Evolutionary conservation across 2,888 invertebrate species (phyloP).

Genomic region (Synanthedon andrenaeformis): DNA sequence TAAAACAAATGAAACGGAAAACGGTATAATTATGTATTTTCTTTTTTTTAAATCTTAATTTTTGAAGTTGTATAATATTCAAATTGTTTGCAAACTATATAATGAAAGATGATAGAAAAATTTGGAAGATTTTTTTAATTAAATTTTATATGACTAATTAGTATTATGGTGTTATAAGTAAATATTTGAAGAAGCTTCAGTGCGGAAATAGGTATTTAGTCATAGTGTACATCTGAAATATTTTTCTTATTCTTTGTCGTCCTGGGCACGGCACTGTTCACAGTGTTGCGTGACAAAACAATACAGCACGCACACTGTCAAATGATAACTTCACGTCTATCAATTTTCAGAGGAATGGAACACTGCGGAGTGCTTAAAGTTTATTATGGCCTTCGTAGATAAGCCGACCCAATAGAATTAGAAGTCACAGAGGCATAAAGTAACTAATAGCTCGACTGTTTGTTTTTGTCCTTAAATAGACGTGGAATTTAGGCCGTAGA

Average conservation of each 20-base stretch:
- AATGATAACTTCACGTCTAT: conserved; percentile 68
- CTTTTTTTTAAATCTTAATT: too few relatives aligned
- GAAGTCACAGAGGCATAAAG: conserved; percentile 25
- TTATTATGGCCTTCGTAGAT: conserved; percentile 47
- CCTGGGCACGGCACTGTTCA: conserved; percentile 38
- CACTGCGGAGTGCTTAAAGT: conserved; percentile 19
- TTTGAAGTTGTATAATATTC: too few relatives aligned
- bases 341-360: conserved; percentile 61
- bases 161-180: too few relatives aligned
- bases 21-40: too few relatives aligned
- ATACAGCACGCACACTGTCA: conserved; percentile 62
- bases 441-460: conserved; percentile 23
- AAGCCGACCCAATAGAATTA: conserved; percentile 42
- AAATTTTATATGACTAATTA: too few relatives aligned
- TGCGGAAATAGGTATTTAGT: too few relatives aligned
- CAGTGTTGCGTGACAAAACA: conserved; percentile 54
- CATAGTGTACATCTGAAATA: not conserved
- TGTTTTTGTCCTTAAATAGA: conserved; percentile 8
- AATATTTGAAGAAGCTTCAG: too few relatives aligned
- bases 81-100: too few relatives aligned
- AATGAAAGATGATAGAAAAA: too few relatives aligned
- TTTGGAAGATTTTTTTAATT: too few relatives aligned
- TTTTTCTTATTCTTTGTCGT: conserved; percentile 27
- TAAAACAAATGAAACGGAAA: too few relatives aligned
- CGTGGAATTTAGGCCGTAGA: conserved; percentile 6